These are phyloP conservation scores for Drosophila jambulina DNA, from an alignment of 1,140 invertebrate genomes.

Conservation along the genomic window DNA sequence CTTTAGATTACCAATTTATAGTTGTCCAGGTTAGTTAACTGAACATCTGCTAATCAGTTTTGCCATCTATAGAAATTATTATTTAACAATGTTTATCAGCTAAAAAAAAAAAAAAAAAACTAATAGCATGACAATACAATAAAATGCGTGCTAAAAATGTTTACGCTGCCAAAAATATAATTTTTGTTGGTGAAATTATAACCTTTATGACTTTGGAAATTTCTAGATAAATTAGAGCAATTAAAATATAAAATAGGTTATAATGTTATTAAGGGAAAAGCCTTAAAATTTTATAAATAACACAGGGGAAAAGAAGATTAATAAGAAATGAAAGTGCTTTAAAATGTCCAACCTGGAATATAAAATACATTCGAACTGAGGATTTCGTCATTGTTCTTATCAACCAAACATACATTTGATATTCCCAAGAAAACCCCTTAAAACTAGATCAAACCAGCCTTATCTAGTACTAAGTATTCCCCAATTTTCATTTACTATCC, in stretches of 20 bases:
- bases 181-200: neutral
- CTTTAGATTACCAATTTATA: slow-evolving; percentile 5
- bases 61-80: slow-evolving; percentile 18
- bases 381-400: neutral
- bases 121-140: slow-evolving; percentile 7
- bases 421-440: neutral
- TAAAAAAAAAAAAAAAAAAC: neutral
- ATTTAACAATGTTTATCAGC: slow-evolving; percentile 26
- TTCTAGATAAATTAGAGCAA: neutral
- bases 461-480: neutral
- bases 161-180: neutral
- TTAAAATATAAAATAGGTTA: neutral
- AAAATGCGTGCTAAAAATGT: slow-evolving; percentile 3
- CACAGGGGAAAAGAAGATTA: neutral
- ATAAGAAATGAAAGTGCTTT: neutral
- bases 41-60: slow-evolving; percentile 18
- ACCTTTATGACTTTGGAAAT: neutral
- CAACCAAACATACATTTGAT: neutral
- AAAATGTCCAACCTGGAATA: no score
- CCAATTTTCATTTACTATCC: neutral
- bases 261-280: neutral
- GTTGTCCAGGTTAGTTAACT: slow-evolving; percentile 26
- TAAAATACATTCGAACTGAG: no score
- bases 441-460: neutral
- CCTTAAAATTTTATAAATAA: neutral